These are phyloP conservation scores for Theretra japonica DNA, from an alignment of 2,888 invertebrate genomes.

Conservation along the genomic window DNA sequence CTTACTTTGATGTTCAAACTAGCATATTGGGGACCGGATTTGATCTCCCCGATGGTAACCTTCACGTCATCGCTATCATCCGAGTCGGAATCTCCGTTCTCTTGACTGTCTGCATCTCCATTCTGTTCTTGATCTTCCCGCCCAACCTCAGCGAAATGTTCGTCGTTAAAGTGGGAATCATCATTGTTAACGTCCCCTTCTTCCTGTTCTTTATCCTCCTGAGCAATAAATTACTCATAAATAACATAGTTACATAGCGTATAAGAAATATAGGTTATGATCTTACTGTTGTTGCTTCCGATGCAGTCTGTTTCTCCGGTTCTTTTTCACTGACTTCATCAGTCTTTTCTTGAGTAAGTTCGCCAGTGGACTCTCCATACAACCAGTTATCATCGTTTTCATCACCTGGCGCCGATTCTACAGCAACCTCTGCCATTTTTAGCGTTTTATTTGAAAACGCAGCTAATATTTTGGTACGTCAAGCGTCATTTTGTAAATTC, in stretches of 20 bases:
- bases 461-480: constrained; percentile 22
- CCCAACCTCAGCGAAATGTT: constrained; percentile 78
- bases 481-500: neutral
- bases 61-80: constrained; percentile 94
- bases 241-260: neutral
- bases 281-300: constrained; percentile 44
- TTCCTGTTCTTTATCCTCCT: constrained; percentile 72
- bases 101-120: constrained; percentile 79
- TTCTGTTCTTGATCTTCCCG: constrained; percentile 69
- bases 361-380: constrained; percentile 90
- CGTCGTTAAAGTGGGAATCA: constrained; percentile 79
- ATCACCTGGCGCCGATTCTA: constrained; percentile 71
- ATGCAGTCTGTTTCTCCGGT: constrained; percentile 42
- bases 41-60: constrained; percentile 96
- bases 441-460: constrained; percentile 28
- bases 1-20: constrained; percentile 89
- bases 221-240: constrained; percentile 25
- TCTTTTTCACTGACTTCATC: constrained; percentile 52
- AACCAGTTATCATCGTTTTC: constrained; percentile 95
- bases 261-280: constrained; percentile 43
- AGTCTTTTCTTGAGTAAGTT: constrained; percentile 55
- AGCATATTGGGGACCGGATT: constrained; percentile 89
- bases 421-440: constrained; percentile 74
- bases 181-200: constrained; percentile 79
- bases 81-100: constrained; percentile 86